These are phyloP conservation scores for Brotula barbata DNA, from an alignment of 2,797 vertebrate species.

Conservation along the genomic window DNA sequence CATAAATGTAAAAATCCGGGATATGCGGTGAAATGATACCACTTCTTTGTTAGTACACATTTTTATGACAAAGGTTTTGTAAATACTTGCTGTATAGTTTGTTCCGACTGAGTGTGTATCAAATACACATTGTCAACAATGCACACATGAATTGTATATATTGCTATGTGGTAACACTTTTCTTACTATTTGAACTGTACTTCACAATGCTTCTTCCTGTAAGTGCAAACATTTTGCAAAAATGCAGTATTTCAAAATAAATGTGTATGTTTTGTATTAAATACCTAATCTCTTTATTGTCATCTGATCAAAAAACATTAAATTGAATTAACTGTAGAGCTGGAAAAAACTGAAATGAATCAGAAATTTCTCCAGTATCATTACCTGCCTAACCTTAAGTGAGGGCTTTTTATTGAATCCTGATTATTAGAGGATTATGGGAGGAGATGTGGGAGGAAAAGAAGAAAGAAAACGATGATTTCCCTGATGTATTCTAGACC, in stretches of 20 bases:
- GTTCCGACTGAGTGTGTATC: slow-evolving; percentile 61
- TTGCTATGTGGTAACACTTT: slow-evolving; percentile 30
- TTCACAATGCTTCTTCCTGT: slow-evolving; percentile 31
- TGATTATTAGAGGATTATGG: not conserved
- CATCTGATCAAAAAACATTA: no score
- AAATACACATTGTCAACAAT: slow-evolving; percentile 56
- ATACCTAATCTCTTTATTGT: slow-evolving; percentile 34
- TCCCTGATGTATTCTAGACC: not conserved
- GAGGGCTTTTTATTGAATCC: no score
- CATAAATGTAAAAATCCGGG: slow-evolving; percentile 21
- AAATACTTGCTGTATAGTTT: slow-evolving; percentile 68
- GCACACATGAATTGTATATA: slow-evolving; percentile 52
- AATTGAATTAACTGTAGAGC: no score
- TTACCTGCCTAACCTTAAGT: not conserved
- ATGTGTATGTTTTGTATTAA: slow-evolving; percentile 56
- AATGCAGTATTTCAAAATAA: slow-evolving; percentile 51
- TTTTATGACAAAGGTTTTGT: slow-evolving; percentile 60
- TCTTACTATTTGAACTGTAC: slow-evolving; percentile 22
- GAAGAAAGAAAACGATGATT: no score
- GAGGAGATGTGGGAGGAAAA: not conserved
- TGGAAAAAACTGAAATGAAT: no score
- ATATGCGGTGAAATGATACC: not conserved
- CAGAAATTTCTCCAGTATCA: not conserved
- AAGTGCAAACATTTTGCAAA: slow-evolving; percentile 19
- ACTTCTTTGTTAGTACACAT: slow-evolving; percentile 21